Evolutionary conservation across 1,140 invertebrate species (phyloP), one percentile per base, ranked within the genome.

Genomic region (Alviniconcha marisindica): DNA sequence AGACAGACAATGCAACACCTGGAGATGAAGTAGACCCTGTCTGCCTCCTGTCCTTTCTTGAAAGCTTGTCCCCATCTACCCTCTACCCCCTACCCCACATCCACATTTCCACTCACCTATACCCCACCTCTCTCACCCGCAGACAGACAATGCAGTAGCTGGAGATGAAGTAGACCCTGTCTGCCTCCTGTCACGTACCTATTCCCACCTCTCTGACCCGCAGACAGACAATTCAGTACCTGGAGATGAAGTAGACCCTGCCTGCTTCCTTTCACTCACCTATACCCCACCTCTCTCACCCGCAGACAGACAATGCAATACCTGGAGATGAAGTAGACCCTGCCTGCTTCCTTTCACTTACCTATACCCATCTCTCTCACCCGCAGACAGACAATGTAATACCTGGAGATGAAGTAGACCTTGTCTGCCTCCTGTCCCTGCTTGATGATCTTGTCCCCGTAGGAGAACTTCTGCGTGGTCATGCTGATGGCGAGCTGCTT

Each of bases 361-460:
- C 5, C 5, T 28, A 36, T 69, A 10, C n/a, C n/a, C 40, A 36
- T 63, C 33, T 51, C 28, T 15, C 54, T 38, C 31, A 56, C 48
- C 60, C 28, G 54, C 24, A 7, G 10, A 38, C 28, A 76, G 14
- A 36, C 5, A n/a, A n/a, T n/a, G n/a, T n/a, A n/a, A n/a, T 87
- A 92, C 92, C 87, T 92, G 14, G 91, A 83, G 14, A 93, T 90
- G 85, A 93, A 93, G 83, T 92, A 93, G 24, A 93, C 89, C 40
- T 86, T 88, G 14, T 87, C 85, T 0, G 91, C 87, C 0, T 87
- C 84, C 24, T 92, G 89, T 21, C 92, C 92, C 74, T 93, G 93
- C 82, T 87, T 85, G 0, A 89, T 88, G 0, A 93, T 81, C 33
- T 86, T 80, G 1, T 86, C 88, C 38, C 92, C 90, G 82, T 90